Percentiles rank a stretch among this genome's conserved stretches.
Evolutionary conservation across 2,113 vertebrate genomes (phyloP).

Genomic region (Tachysurus fulvidraco): DNA sequence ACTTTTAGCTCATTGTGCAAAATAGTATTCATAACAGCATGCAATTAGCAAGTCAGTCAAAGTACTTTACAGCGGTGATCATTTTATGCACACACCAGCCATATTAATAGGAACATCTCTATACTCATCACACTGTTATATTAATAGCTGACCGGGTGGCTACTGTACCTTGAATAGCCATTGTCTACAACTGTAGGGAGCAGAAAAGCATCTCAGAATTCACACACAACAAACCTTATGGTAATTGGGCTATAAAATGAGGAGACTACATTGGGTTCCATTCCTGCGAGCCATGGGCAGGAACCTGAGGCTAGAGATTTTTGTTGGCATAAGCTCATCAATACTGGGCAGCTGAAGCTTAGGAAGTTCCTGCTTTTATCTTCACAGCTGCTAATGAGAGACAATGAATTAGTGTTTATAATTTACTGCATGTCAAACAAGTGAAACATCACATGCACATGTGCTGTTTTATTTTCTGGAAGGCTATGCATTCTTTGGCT

Average conservation of each 20-base stretch:
- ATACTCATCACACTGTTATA: not conserved
- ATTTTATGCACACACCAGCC: not conserved
- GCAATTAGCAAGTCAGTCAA: not conserved
- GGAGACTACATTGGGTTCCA: not conserved
- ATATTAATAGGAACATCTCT: not conserved
- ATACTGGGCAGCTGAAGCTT: not conserved
- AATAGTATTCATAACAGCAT: not conserved
- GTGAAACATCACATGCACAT: not conserved
- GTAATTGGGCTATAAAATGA: not conserved
- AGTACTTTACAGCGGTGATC: not conserved
- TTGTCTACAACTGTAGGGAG: not conserved
- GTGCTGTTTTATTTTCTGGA: slow-evolving; percentile 3
- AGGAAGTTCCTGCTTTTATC: not conserved
- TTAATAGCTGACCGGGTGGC: not conserved
- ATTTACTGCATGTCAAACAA: not conserved
- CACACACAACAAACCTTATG: not conserved
- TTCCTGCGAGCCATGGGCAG: not conserved
- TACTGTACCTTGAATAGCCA: not conserved
- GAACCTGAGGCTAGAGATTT: not conserved
- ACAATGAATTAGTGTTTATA: not conserved
- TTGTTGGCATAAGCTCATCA: not conserved
- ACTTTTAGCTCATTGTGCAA: not conserved
- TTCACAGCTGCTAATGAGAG: not conserved
- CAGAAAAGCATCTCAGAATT: not conserved
- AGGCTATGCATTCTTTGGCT: not conserved